A percentile compares a stretch with the other conserved stretches of the same genome.
Evolutionary conservation across 2,113 vertebrate species (phyloP).

Genomic region (Parotia lawesii): DNA sequence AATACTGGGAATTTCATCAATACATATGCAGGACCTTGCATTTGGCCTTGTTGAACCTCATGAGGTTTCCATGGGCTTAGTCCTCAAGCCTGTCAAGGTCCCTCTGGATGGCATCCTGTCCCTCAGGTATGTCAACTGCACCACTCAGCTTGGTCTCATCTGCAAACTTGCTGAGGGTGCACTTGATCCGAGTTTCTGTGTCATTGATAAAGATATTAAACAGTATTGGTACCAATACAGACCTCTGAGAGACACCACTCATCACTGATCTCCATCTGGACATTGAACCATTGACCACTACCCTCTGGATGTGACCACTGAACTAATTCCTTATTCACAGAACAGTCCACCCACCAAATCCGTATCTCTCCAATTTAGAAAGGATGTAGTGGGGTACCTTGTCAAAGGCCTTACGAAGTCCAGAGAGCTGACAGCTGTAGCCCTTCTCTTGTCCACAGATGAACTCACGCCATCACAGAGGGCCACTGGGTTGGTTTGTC

Average conservation of each 20-base stretch:
- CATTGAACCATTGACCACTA: neutral
- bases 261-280: too few species aligned
- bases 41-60: neutral
- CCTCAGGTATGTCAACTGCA: neutral
- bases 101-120: neutral
- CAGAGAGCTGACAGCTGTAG: neutral
- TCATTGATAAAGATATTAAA: neutral
- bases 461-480: neutral
- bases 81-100: neutral
- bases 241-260: neutral
- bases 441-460: neutral
- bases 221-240: neutral
- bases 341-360: neutral
- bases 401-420: neutral
- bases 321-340: neutral
- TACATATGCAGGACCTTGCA: neutral
- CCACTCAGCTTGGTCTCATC: neutral
- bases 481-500: neutral
- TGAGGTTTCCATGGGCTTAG: neutral
- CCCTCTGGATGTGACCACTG: neutral
- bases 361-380: neutral
- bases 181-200: fast-evolving
- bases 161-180: neutral
- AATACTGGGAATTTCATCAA: neutral
- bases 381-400: neutral